phyloP scores from a whole-genome alignment of 2,888 invertebrate species.

The Cephus rjabovi region DNA sequence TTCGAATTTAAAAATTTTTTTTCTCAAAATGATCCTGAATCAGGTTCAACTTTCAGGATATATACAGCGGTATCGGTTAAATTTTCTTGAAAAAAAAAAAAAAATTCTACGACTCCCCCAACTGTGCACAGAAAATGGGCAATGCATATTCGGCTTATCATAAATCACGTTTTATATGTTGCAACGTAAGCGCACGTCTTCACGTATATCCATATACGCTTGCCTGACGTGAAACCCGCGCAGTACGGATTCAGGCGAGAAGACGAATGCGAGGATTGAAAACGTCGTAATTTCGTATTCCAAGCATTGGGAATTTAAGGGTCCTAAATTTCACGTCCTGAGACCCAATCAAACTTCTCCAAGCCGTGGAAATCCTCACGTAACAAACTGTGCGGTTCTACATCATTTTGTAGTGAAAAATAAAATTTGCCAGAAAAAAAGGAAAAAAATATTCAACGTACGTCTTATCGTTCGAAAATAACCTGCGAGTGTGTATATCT shows the following conservation, averaged over 20 bases:
- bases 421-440: background rate
- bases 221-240: background rate
- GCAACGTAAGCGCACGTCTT: background rate
- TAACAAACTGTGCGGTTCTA: background rate
- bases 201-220: background rate
- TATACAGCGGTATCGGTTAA: too few relatives aligned
- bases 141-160: constrained; percentile 4
- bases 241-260: background rate
- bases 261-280: constrained; percentile 7
- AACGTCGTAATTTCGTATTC: constrained; percentile 1
- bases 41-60: too few relatives aligned
- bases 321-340: constrained; percentile 1
- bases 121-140: background rate
- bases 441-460: background rate
- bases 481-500: background rate
- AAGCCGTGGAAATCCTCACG: constrained; percentile 36
- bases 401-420: background rate
- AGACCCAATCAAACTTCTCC: constrained; percentile 48
- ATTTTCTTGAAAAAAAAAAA: background rate
- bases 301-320: background rate
- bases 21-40: too few relatives aligned
- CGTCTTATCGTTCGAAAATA: background rate
- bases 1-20: too few relatives aligned
- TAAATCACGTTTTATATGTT: background rate
- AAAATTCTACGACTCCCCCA: background rate